Evolutionary conservation across 2,888 invertebrate genomes (phyloP), one percentile per base, ranked within the genome.

Genomic region (Perithous albicinctus): DNA sequence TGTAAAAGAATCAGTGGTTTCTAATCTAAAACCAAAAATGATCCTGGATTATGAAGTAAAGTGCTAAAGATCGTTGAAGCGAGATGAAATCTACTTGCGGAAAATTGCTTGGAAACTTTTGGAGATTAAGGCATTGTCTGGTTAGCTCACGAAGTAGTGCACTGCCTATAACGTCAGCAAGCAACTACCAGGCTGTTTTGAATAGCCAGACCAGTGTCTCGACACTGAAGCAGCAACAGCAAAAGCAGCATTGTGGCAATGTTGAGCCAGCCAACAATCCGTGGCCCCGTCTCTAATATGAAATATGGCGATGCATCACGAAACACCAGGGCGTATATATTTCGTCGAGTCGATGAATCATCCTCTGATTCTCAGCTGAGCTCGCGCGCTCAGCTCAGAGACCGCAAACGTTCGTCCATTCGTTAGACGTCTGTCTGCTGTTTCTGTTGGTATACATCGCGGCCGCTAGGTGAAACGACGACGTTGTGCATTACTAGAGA

Each of bases 251-350:
- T 69, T 78, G 73, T 46, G 56, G 69, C 59, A 32, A 76, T 29
- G 69, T 84, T 35, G 69, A 76, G 48, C 84, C 78, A 85, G 82
- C 85, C 86, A 84, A 87, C 85, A 86, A 87, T 86, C 85, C 83
- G 79, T 79, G 79, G 82, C 79, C 78, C 76, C 76, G 79, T 82
- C 82, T 78, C 72, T 79, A 63, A 85, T 85, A 85, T 85, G 85
- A 85, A 85, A 85, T 85, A 85, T 85, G 80, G 85, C 85, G 82
- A 84, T 85, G 83, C 84, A 85, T 85, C 85, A 85, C 85, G 85
- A 85, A 85, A 85, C 84, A 84, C 82, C 78, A 80, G 78, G 74
- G 78, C 73, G n/a, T n/a, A 66, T 69, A 63, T 82, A 79, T 82
- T 82, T 82, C 61, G 82, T 72, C 67, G 82, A 79, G 82, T 79